Base-by-base conservation (phyloP, 2,888 invertebrate genomes). In the Phytoseiulus persimilis region DNA sequence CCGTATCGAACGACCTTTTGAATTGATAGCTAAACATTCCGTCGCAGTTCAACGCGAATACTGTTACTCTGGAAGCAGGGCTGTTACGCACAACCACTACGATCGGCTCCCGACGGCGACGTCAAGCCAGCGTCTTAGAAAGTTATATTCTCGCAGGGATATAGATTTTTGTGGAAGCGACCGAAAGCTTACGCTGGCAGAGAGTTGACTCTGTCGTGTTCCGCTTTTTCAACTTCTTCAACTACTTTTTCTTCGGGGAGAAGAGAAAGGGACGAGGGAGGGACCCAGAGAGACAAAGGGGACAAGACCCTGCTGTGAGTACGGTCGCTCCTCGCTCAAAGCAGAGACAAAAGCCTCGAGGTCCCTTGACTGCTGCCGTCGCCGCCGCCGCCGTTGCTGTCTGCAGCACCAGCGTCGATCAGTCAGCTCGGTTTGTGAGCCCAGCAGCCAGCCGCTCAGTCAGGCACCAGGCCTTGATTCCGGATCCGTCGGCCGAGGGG, bases 381-480 rank as follows among this genome's bases (percentile, higher is more conserved):
- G 14, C 65, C 18, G 65, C 28, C 65, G 65, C 65, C 28, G 14
- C 28, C 65, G 65, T 28, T 3, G 65, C 65, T 65, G 65, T 65
- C 65, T 65, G 65, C 65, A 65, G 65, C 65, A 65, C 65, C 65
- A 65, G 65, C 65, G 65, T 65, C 65, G 65, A 65, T 65, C 65
- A 65, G 65, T 65, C 65, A 65, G 65, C 65, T 65, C 65, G 65
- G 65, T 65, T 65, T 65, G 65, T 65, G 65, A 65, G 65, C 28
- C 65, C 1, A 6, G 5, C 39, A 39, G 39, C 39, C 39, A 39
- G 5, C 39, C 65, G 28, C 65, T 65, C 65, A 65, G 65, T 65
- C 65, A 65, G 18, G 65, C 14, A 65, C 65, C 65, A 65, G 65
- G 28, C 9, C 65, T 65, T 1, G 65, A 65, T 65, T 65, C 65